phyloP scores from a whole-genome alignment of 2,888 invertebrate species.

The Acleris cristana region DNA sequence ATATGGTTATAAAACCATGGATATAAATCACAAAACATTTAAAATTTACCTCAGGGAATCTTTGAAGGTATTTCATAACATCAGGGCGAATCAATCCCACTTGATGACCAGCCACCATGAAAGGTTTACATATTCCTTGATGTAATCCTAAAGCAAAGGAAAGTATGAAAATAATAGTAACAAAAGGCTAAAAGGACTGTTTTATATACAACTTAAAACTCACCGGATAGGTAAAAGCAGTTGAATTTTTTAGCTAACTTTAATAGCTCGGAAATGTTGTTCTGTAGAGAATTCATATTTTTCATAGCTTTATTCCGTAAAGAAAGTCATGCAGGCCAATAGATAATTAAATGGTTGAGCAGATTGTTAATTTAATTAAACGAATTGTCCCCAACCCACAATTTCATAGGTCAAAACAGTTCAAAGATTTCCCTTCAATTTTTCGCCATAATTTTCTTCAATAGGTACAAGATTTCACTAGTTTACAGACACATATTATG shows the following conservation, averaged over 20 bases:
- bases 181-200: background rate
- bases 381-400: background rate
- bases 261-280: constrained; percentile 83
- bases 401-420: constrained; percentile 3
- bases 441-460: constrained; percentile 27
- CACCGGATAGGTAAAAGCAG: constrained; percentile 94
- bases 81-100: constrained; percentile 94
- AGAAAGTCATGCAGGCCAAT: constrained; percentile 8
- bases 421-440: constrained; percentile 19
- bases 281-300: constrained; percentile 78
- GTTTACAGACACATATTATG: constrained; percentile 10
- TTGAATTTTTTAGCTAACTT: constrained; percentile 94
- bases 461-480: background rate
- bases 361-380: background rate
- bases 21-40: background rate
- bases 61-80: constrained; percentile 90
- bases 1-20: no score
- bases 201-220: constrained; percentile 35
- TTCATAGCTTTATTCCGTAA: constrained; percentile 65
- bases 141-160: constrained; percentile 85
- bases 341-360: background rate
- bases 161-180: background rate
- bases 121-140: constrained; percentile 92
- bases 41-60: constrained; percentile 91
- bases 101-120: constrained; percentile 94